Evolutionary conservation across 2,888 invertebrate genomes (phyloP), one percentile per base, ranked within the genome.

Genomic region (Harmothoe impar): DNA sequence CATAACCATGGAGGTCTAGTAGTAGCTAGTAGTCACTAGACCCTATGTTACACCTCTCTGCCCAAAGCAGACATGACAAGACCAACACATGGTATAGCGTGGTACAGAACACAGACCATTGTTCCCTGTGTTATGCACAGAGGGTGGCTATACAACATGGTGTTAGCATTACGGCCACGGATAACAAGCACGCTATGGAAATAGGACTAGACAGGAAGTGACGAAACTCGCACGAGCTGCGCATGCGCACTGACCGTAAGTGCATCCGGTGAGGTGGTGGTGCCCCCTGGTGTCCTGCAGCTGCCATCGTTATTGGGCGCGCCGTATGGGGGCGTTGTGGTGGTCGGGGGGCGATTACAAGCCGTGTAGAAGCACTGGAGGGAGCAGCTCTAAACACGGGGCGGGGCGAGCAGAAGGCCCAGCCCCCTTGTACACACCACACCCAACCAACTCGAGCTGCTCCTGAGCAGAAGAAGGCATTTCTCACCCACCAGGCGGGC

Each of bases 221-320:
- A 81, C 81, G 43, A 81, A 81, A 81, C 43, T 81, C 43, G 81
- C 81, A 43, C 81, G 81, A 33, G 81, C 81, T 35, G 15, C 15
- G 33, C 35, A 35, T 81, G 81, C 81, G 81, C 81, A 81, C 10
- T 81, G 81, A 81, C 81, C 81, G 81, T 81, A 43, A 81, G 81
- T 35, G 81, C 23, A 33, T 81, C 81, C 81, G 81, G 81, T 43
- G 81, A 81, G 43, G 81, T 25, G 20, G 10, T n/a, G 81, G 43
- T 43, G 81, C 81, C 81, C 81, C 81, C 81, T 81, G 81, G 35
- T 81, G 81, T 1, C 3, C 35, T 17, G 81, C 81, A 81, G 81
- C 81, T 81, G 81, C 43, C 33, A 35, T 81, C 15, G 31, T 81
- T 81, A 81, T 81, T 23, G 81, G 81, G 35, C 1, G 0, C 31